A percentile compares a stretch with the other conserved stretches of the same genome.
Evolutionary conservation across 2,888 invertebrate genomes (phyloP).

Genomic region (Cistogaster globosa): DNA sequence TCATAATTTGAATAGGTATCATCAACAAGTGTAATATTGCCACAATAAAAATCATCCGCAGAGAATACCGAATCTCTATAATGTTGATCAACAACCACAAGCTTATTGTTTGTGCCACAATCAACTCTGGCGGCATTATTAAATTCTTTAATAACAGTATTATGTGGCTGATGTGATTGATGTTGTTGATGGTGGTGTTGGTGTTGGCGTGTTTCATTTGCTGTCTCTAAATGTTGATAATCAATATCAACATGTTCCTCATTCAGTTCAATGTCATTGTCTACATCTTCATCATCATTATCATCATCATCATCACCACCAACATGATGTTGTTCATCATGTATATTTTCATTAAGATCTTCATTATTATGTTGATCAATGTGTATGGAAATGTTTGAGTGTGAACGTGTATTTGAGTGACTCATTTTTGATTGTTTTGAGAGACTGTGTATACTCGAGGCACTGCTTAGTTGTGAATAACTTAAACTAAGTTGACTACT

Average conservation of each 20-base stretch:
- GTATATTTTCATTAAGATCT: background rate
- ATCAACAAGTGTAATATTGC: constrained; percentile 82
- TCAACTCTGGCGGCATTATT: constrained; percentile 68
- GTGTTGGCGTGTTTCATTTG: background rate
- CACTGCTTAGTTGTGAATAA: constrained; percentile 79
- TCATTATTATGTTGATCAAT: constrained; percentile 35
- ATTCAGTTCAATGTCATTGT: constrained; percentile 51
- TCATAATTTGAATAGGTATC: constrained; percentile 82
- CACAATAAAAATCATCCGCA: constrained; percentile 75
- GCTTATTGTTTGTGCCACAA: constrained; percentile 60
- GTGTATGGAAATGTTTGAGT: constrained; percentile 57
- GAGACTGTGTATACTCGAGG: constrained; percentile 70
- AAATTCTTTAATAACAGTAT: constrained; percentile 43
- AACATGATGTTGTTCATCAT: background rate
- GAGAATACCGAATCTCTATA: constrained; percentile 69
- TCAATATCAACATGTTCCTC: constrained; percentile 70
- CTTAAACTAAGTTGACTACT: constrained; percentile 79
- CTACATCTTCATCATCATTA: constrained; percentile 26
- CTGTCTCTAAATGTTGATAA: constrained; percentile 34
- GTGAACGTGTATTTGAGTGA: constrained; percentile 59
- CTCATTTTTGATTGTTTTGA: constrained; percentile 66
- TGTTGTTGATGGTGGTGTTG: background rate
- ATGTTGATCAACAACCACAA: constrained; percentile 43
- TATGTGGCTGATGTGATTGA: background rate
- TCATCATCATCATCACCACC: constrained; percentile 10